A percentile compares a stretch with the other conserved stretches of the same genome.
Conservation (phyloP, 1,140 invertebrate genomes). For the Cyclina sinensis region DNA sequence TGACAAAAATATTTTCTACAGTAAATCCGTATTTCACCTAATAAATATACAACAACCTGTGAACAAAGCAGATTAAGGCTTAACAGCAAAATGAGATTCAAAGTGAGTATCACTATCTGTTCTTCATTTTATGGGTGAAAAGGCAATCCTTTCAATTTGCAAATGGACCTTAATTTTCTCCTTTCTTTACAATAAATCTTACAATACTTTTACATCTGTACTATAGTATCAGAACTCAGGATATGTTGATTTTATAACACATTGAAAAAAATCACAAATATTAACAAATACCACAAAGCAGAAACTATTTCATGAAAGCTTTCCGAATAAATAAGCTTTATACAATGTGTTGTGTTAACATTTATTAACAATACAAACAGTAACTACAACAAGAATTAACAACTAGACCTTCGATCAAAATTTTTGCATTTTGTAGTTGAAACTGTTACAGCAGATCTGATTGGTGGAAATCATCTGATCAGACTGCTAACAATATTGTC, state of each 20-base stretch:
- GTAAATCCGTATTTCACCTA: too few relatives aligned
- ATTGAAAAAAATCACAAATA: neutral
- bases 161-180: neutral
- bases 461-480: neutral
- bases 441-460: slow-evolving; percentile 9
- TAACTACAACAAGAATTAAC: slow-evolving; percentile 20
- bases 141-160: neutral
- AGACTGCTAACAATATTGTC: too few relatives aligned
- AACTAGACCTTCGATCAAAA: neutral
- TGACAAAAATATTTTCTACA: too few relatives aligned
- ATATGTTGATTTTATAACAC: neutral
- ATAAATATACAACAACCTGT: too few relatives aligned
- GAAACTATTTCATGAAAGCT: neutral
- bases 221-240: neutral
- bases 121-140: neutral
- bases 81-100: too few relatives aligned
- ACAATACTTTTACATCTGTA: neutral
- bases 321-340: neutral
- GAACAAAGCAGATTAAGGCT: too few relatives aligned
- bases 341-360: neutral
- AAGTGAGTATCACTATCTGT: too few relatives aligned
- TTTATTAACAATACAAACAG: neutral
- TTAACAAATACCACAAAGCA: neutral
- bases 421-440: neutral
- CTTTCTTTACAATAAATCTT: neutral